These are phyloP conservation scores for Caenorhabditis sinica DNA, from an alignment of 2,888 invertebrate genomes.

Conservation along the genomic window DNA sequence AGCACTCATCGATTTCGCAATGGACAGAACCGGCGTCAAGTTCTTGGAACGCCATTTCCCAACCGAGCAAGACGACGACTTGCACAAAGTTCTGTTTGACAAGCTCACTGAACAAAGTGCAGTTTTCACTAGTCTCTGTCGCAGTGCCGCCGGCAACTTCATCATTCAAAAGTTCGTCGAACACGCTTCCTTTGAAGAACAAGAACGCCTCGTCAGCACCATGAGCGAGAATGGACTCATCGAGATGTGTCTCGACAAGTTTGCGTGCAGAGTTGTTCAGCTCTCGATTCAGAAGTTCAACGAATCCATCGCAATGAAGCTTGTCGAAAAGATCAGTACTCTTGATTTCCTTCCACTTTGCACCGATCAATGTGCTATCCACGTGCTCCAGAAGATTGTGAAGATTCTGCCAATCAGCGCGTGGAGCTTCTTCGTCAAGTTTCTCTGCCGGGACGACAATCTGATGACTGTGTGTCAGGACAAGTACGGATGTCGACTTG, in stretches of 20 bases:
- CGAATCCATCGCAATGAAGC: constrained; percentile 17
- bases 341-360: constrained; percentile 55
- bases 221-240: constrained; percentile 54
- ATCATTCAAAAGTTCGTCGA: constrained; percentile 67
- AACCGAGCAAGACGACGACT: constrained; percentile 19
- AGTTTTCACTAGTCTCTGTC: constrained; percentile 47
- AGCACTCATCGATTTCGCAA: constrained; percentile 62
- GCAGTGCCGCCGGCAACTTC: constrained; percentile 34
- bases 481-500: constrained; percentile 76
- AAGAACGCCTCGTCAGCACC: constrained; percentile 44
- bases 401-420: constrained; percentile 45
- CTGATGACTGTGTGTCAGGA: constrained; percentile 69
- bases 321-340: constrained; percentile 22
- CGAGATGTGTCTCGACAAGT: constrained; percentile 72
- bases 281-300: constrained; percentile 66
- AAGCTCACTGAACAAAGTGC: constrained; percentile 44
- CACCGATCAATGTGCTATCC: constrained; percentile 77
- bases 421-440: constrained; percentile 62
- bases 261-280: constrained; percentile 79
- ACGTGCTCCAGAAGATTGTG: constrained; percentile 75
- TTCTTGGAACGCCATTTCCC: constrained; percentile 37
- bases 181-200: constrained; percentile 46
- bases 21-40: constrained; percentile 71
- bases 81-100: constrained; percentile 23
- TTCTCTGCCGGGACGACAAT: constrained; percentile 50